These are phyloP conservation scores for Pteropus alecto DNA, from an alignment of 2,113 vertebrate species.

Conservation along the genomic window DNA sequence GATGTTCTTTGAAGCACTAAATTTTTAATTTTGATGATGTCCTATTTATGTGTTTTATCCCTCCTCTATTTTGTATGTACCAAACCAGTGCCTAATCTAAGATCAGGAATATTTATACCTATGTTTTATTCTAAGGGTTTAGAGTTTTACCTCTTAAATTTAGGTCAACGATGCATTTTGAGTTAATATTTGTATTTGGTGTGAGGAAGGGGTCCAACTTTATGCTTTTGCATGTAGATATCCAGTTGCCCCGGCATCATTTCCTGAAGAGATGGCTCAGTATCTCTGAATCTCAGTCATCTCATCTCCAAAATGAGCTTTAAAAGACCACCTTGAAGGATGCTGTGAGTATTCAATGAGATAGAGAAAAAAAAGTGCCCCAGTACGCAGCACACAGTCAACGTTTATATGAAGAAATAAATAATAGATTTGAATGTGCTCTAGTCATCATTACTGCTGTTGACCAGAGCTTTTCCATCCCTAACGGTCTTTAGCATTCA, in stretches of 20 bases:
- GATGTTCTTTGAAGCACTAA: background rate
- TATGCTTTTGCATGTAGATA: background rate
- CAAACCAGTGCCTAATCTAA: background rate
- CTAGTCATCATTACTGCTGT: accelerated
- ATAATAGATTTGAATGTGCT: background rate
- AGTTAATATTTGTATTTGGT: background rate
- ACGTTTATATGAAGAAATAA: background rate
- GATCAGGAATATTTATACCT: background rate
- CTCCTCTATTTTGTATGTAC: background rate
- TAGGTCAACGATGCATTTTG: background rate
- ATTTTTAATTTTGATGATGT: background rate
- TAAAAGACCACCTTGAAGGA: background rate
- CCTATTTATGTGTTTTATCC: background rate
- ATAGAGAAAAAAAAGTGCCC: background rate
- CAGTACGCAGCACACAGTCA: background rate
- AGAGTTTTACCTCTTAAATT: background rate
- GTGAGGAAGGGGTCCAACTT: background rate
- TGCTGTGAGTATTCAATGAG: background rate
- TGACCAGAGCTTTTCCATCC: background rate
- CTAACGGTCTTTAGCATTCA: no score
- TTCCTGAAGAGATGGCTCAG: background rate
- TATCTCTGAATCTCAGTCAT: background rate
- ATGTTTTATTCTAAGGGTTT: background rate
- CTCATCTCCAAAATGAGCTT: background rate
- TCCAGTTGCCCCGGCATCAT: background rate